Evolutionary conservation across 2,113 vertebrate genomes (phyloP).

Genomic region (Malurus melanocephalus): DNA sequence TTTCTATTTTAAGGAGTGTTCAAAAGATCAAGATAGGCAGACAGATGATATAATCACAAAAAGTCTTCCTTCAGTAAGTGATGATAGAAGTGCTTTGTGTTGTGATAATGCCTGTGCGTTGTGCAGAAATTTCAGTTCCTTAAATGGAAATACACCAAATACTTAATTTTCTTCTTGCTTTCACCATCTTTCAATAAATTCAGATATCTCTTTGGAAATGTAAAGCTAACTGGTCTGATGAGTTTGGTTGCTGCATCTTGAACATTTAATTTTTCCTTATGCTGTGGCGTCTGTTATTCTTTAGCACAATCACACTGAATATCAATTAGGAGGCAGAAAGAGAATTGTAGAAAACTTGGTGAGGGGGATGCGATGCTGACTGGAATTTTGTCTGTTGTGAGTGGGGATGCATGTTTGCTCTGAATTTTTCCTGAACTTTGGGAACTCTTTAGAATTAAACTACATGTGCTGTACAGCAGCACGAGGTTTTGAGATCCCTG

Average conservation of each 20-base stretch:
- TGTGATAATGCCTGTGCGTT: not conserved
- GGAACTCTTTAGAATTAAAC: not conserved
- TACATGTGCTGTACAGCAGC: not conserved
- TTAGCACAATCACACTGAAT: slow-evolving; percentile 53
- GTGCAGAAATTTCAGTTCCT: not conserved
- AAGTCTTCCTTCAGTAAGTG: not conserved
- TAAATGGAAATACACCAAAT: not conserved
- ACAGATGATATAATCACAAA: not conserved
- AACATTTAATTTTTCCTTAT: slow-evolving; percentile 64
- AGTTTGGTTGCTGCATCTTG: slow-evolving; percentile 14
- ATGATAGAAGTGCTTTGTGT: not conserved
- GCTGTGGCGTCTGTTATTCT: slow-evolving; percentile 56
- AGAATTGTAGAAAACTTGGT: slow-evolving; percentile 2
- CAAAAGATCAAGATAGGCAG: not conserved
- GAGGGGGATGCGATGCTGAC: not conserved
- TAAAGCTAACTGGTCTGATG: slow-evolving; percentile 38
- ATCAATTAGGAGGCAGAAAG: slow-evolving; percentile 55
- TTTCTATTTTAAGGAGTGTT: not conserved
- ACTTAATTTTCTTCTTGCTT: not conserved
- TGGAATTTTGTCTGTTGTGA: not conserved
- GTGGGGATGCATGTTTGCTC: not conserved
- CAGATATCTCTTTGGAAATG: not conserved
- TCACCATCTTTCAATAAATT: not conserved
- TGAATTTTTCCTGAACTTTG: not conserved
- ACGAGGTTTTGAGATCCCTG: not conserved